These are phyloP conservation scores for Amphiura filiformis DNA, from an alignment of 35 echinoderm and acorn worm genomes.

Conservation along the genomic window DNA sequence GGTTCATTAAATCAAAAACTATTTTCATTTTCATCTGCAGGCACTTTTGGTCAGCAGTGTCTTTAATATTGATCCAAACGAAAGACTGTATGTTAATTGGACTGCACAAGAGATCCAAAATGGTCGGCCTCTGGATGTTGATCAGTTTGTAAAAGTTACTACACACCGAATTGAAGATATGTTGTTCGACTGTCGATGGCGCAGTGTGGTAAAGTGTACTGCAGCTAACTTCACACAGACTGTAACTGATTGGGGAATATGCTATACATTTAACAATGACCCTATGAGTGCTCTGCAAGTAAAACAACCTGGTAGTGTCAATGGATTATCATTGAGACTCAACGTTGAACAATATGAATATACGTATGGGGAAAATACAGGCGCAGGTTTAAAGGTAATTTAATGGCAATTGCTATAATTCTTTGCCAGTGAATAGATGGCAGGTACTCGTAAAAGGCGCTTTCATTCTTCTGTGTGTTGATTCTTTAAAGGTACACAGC, in stretches of 20 bases:
- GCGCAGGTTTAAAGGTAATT: constrained; percentile 30
- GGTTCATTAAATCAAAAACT: no score
- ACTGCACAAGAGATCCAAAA: neutral
- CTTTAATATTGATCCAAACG: neutral
- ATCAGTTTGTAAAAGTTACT: neutral
- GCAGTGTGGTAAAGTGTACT: neutral
- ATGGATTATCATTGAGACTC: constrained; percentile 10
- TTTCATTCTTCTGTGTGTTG: no score
- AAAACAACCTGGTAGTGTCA: constrained; percentile 5
- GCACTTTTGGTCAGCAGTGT: neutral
- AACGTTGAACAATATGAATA: constrained; percentile 44
- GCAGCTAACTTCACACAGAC: constrained; percentile 37
- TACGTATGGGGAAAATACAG: neutral
- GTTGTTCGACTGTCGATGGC: constrained; percentile 29
- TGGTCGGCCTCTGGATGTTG: neutral
- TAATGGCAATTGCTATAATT: no score
- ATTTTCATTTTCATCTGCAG: neutral
- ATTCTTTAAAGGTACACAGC: no score
- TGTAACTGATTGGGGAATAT: constrained; percentile 33
- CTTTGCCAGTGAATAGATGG: no score
- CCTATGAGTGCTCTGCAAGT: neutral
- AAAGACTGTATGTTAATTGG: neutral
- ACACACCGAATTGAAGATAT: constrained; percentile 38
- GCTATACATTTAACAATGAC: constrained; percentile 54
- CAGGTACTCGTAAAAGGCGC: no score